Evolutionary conservation across 2,113 vertebrate species (phyloP), one percentile per base, ranked within the genome.

Genomic region (Brachypodius melanocephalos): DNA sequence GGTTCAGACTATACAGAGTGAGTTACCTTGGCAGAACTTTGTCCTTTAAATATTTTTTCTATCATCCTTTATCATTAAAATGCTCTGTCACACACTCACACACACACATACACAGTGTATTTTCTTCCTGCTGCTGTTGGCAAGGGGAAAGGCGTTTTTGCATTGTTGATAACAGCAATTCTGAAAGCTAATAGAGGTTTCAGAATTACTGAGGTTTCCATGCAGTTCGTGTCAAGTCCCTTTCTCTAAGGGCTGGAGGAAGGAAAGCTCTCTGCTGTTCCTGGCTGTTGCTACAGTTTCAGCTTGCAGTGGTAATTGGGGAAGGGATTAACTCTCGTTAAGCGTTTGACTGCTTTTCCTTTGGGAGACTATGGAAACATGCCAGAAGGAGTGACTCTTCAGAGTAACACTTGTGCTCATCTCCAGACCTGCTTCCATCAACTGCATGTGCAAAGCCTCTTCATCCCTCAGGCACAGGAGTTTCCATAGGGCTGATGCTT

Each of bases 301-400:
- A 68, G 25, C 71, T 85, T 2, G 3, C 38, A 69, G 5, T 18
- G 16, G 54, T 79, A 58, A 76, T 22, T 49, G 59, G 54, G 75
- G 38, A 94, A 88, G 25, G 38, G 42, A 97, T 85, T 94, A 93
- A 32, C 32, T 82, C 49, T 38, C 46, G 49, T 88, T 88, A 69
- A 94, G 88, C 45, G 61, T 91, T 67, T 57, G 54, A 73, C 82
- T 90, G 85, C 49, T 36, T 91, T 65, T 85, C 85, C 94, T 91
- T 88, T 46, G 71, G 78, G 71, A 93, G 34, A 12, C 34, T 31
- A 8, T 4, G 7, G 78, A 97, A 90, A 73, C 38, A 24, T 15
- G 62, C 62, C 82, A 91, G 88, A 31, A 91, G 57, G 57, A 87
- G 45, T 17, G 62, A 90, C 58, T 76, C 67, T 66, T 76, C 3